Base-by-base conservation (phyloP, 2,797 vertebrate genomes). In the Stomatorhinus walkeri region DNA sequence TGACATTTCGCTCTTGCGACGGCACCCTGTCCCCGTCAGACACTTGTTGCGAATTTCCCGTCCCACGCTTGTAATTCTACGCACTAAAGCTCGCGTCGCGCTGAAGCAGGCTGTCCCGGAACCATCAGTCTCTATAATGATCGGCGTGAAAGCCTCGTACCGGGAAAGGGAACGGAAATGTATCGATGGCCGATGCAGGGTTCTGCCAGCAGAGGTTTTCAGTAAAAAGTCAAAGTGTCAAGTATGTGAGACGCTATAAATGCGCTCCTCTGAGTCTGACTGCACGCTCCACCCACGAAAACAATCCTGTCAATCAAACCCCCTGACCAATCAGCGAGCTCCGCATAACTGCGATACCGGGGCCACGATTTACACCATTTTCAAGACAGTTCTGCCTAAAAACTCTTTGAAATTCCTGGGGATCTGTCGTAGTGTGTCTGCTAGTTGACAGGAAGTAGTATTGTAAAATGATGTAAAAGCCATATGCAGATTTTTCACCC, bases 381-480 rank as follows among this genome's bases (percentile, higher is more conserved):
- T 46, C 43, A 49, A 46, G 46, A 24, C n/a, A 24, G 49, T 48
- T 84, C 46, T 48, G 81, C 46, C 46, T 84, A 12, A 14, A 49
- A 79, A 9, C 89, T 52, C 88, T 89, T 85, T 54, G 86, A 22
- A 19, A 52, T 85, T 61, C 85, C 43, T 22, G 46, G 79, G 49
- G 19, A 36, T 61, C 10, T 14, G n/a, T 59, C 43, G 16, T 43
- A 24, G n/a, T 59, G 36, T 48, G 43, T 59, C 61, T 19, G 81
- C n/a, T 51, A 46, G 90, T 90, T 64, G 81, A 14, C 90, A 90
- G 89, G 10, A 90, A 91, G 91, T 91, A 91, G 90, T 89, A 93
- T 85, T 88, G 32, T 61, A 91, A 94, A 92, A 92, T 94, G 94
- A 93, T 90, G 90, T 93, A 93, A 94, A 43, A 95, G 93, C 93